These are phyloP conservation scores for Cheilosia urbana DNA, from an alignment of 2,888 invertebrate species.

Conservation along the genomic window DNA sequence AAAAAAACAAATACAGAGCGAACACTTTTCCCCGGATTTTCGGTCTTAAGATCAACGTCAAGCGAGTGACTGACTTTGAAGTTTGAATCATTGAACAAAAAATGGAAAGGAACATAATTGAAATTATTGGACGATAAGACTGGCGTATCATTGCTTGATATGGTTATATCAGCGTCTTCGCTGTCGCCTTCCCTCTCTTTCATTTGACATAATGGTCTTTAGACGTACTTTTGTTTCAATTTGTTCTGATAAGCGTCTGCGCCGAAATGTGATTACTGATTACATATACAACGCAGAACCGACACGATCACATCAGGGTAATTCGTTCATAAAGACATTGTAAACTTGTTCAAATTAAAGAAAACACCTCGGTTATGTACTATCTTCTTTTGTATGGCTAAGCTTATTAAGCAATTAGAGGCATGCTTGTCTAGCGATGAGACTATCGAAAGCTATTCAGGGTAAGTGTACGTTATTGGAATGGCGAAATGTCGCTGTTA, in stretches of 20 bases:
- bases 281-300: slow-evolving; percentile 54
- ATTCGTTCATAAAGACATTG: slow-evolving; percentile 59
- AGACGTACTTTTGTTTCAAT: slow-evolving; percentile 41
- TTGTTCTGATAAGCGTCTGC: slow-evolving; percentile 49
- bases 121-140: slow-evolving; percentile 67
- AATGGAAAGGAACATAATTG: slow-evolving; percentile 15
- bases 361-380: slow-evolving; percentile 1
- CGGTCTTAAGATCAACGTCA: slow-evolving; percentile 44
- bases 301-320: slow-evolving; percentile 37
- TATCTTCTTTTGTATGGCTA: slow-evolving; percentile 31
- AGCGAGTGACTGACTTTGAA: slow-evolving; percentile 58
- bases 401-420: slow-evolving; percentile 44
- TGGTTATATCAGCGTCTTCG: slow-evolving; percentile 45
- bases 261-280: slow-evolving; percentile 50
- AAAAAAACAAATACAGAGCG: not conserved
- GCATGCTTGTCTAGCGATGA: slow-evolving; percentile 20
- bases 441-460: not conserved
- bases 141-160: slow-evolving; percentile 65
- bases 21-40: slow-evolving; percentile 24
- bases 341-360: slow-evolving; percentile 41
- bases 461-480: slow-evolving; percentile 5
- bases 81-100: slow-evolving; percentile 37
- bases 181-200: not conserved
- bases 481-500: not conserved
- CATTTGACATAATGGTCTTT: slow-evolving; percentile 17